A percentile compares a stretch with the other conserved stretches of the same genome.
Conservation (phyloP, 1,140 invertebrate species). For the Drosophila ercepeae region DNA sequence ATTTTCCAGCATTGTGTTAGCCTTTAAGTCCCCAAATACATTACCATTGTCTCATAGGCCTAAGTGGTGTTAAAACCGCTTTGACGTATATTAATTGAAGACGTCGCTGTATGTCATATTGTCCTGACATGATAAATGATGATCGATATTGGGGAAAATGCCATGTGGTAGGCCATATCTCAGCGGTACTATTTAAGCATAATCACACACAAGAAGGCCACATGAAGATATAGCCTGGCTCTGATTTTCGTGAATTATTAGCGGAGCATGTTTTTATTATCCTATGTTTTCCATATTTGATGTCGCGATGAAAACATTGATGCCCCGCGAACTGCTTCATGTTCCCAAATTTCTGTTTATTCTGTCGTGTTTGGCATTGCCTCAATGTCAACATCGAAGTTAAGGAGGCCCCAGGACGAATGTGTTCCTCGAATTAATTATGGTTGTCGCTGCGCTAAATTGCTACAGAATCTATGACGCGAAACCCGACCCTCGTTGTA, state of each 20-base stretch:
- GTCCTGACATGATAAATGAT: constrained; percentile 1
- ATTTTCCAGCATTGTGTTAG: neutral
- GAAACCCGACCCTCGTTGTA: neutral
- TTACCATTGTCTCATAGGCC: neutral
- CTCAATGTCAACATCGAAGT: constrained; percentile 42
- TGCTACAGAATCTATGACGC: constrained; percentile 30
- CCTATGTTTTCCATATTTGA: constrained; percentile 32
- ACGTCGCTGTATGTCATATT: neutral
- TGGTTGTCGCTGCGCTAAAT: constrained; percentile 49
- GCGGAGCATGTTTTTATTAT: constrained; percentile 9
- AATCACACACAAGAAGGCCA: neutral
- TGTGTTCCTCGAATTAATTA: constrained; percentile 62
- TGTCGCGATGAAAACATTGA: constrained; percentile 34
- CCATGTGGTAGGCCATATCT: neutral
- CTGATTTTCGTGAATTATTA: neutral
- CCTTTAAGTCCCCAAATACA: neutral
- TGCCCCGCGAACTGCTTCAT: neutral
- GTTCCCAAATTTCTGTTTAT: constrained; percentile 15
- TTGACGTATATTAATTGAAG: constrained; percentile 2
- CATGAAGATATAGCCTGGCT: neutral
- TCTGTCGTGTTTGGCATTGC: constrained; percentile 36
- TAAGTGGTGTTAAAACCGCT: neutral
- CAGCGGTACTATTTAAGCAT: neutral
- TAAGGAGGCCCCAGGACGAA: constrained; percentile 26
- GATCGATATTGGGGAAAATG: constrained; percentile 1